Evolutionary conservation across 2,888 invertebrate species (phyloP), one percentile per base, ranked within the genome.

Genomic region (Altica lythri): DNA sequence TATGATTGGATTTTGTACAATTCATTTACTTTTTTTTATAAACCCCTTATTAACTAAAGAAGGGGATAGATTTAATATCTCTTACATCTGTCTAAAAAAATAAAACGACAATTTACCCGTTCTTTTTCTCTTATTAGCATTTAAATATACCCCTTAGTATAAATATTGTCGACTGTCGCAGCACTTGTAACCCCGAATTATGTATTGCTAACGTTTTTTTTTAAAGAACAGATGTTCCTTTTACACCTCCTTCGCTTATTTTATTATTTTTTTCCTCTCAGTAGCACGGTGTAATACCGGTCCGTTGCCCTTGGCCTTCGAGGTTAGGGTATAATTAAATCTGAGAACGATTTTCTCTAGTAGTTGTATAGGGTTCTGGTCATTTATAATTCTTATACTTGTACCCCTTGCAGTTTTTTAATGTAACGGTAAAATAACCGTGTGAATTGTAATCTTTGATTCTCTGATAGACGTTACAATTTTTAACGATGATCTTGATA

Each of bases 71-170:
- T 58, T 46, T 50, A 34, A 55, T 46, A 42, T 46, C 32, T 42
- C 46, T 22, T 42, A 42, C 50, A 54, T 48, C 49, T 57, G 57
- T 37, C 46, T 47, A 40, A 50, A 49, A 57, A 53, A 57, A 52
- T 55, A 53, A 60, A 51, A 57, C 65, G 61, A 66, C 61, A 68
- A 68, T 68, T 64, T 52, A 45, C 57, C 61, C 60, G 59, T 60
- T 65, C 63, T 45, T 35, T 42, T 43, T 54, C 55, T 58, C 59
- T 62, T 65, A 71, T 71, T 71, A 68, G 69, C 71, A 70, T 71
- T 69, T 69, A 70, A 71, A 71, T 69, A 60, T 43, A 57, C 56
- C 60, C 44, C 53, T 54, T 27, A 62, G 53, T 50, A 42, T 60
- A 60, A 64, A 64, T 63, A 61, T 62, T 62, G 63, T 61, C 65